Base-by-base conservation (phyloP, 2,888 invertebrate genomes). In the Lasioglossum figueresi region DNA sequence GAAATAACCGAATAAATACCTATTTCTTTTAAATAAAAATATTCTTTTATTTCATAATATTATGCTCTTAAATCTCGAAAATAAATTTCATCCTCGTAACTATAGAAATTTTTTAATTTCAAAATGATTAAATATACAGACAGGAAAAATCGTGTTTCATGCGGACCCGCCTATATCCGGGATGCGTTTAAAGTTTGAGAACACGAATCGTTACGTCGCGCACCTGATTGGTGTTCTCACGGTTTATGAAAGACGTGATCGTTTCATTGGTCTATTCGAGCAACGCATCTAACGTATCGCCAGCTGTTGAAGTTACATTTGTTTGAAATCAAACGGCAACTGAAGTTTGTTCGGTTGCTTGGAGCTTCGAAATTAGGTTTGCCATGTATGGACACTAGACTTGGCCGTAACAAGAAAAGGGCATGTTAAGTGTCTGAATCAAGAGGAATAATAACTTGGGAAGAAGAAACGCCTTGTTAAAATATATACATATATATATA, bases 291-390 rank as follows among this genome's bases (percentile, higher is more conserved):
- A 93, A 93, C 93, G 93, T 93, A 91, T 90, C 86, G 91, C 92
- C 93, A 93, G 93, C 93, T 92, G 93, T 92, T 92, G 88, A 85
- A 90, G 91, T 89, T 91, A 89, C 90, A 86, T 92, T 93, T 93
- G 92, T 92, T 92, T 92, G 91, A 93, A 92, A 90, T 92, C 91
- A 91, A 93, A 93, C 93, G 93, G 92, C 90, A 86, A 90, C 88
- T 86, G 89, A 90, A 89, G 89, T 92, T 93, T 92, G 93, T 90
- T 91, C 90, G 91, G 91, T 88, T 90, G 86, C 87, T 89, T 87
- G 83, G 89, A 88, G 88, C 88, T 86, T 87, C 88, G 88, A 86
- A 89, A 87, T 88, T 88, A 66, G 85, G 75, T 88, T 88, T 90
- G 90, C 91, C 87, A 93, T 93, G 93, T 78, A 86, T 81, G 84